phyloP scores from a whole-genome alignment of 2,888 invertebrate genomes.

The Acheta domesticus region DNA sequence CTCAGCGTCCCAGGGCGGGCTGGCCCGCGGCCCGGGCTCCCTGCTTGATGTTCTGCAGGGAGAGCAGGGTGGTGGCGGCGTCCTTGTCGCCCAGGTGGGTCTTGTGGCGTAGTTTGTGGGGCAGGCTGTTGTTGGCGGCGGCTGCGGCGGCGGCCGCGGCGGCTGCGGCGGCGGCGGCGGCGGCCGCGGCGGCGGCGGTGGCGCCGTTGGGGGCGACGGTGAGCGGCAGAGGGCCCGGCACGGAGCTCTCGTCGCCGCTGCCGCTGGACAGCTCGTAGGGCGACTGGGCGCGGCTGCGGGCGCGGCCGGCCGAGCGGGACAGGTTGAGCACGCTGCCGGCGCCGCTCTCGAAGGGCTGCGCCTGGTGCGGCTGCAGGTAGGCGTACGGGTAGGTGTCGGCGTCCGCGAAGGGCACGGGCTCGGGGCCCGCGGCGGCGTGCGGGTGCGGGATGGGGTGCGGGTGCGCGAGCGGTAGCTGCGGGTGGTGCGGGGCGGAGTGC shows the following conservation, averaged over 20 bases:
- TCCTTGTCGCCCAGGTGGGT: conserved; percentile 86
- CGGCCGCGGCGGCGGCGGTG: conserved; percentile 53
- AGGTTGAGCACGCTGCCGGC: conserved; percentile 49
- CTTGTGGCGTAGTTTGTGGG: conserved; percentile 87
- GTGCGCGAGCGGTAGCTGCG: conserved; percentile 36
- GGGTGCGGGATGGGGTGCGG: conserved; percentile 39
- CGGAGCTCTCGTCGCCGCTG: conserved; percentile 59
- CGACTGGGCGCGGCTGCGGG: conserved; percentile 54
- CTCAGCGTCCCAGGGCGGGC: conserved; percentile 83
- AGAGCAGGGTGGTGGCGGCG: conserved; percentile 71
- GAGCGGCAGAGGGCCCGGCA: conserved; percentile 40
- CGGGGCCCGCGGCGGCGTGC: conserved; percentile 48
- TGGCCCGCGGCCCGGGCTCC: conserved; percentile 77
- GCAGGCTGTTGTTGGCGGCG: conserved; percentile 74
- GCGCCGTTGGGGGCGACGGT: conserved; percentile 49
- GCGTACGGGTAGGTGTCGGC: conserved; percentile 27
- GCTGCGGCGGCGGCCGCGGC: conserved; percentile 41
- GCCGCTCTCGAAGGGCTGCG: conserved; percentile 42
- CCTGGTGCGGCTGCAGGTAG: conserved; percentile 47
- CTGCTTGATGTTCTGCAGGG: conserved; percentile 80
- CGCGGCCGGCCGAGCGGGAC: conserved; percentile 41
- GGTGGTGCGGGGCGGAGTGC: conserved; percentile 45
- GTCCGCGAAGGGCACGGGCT: conserved; percentile 52
- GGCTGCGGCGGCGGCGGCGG: conserved; percentile 35
- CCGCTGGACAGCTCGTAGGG: conserved; percentile 80